Conservation (phyloP, 2,888 invertebrate species). For the Endotricha flammealis region DNA sequence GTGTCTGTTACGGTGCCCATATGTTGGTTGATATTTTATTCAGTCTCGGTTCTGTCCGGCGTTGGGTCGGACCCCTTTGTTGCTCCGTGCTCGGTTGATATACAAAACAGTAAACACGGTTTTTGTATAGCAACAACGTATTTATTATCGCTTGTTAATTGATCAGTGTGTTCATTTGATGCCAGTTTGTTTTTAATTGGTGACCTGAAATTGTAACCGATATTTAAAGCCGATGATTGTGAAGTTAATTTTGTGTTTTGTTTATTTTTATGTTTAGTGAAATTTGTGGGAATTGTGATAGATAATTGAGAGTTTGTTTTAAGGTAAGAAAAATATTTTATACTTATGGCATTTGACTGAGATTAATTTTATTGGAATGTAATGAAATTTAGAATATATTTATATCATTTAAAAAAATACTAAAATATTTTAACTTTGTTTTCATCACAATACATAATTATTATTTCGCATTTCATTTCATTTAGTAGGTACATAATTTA, state of each 20-base stretch:
- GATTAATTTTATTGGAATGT: too few relatives aligned
- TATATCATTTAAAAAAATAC: too few relatives aligned
- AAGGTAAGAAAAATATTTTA: too few relatives aligned
- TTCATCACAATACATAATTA: too few relatives aligned
- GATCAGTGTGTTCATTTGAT: constrained; percentile 7
- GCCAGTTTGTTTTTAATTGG: constrained; percentile 7
- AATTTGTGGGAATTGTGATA: too few relatives aligned
- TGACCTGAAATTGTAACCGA: constrained; percentile 5
- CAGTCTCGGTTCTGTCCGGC: constrained; percentile 24
- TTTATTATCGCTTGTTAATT: constrained; percentile 5
- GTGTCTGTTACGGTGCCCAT: constrained; percentile 30
- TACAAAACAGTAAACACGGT: constrained; percentile 6
- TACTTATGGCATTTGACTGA: too few relatives aligned
- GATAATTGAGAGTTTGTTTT: too few relatives aligned
- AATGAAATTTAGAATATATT: too few relatives aligned
- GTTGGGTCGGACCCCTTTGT: constrained; percentile 21
- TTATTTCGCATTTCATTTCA: too few relatives aligned
- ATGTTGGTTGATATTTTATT: constrained; percentile 47
- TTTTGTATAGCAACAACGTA: not conserved
- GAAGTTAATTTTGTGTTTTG: constrained; percentile 6
- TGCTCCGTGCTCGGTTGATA: constrained; percentile 2
- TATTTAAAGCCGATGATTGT: constrained; percentile 3
- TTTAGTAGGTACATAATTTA: too few relatives aligned
- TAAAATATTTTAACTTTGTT: too few relatives aligned
- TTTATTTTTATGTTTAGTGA: not conserved